Base-by-base conservation (phyloP, 1,140 invertebrate genomes). In the Phthorimaea operculella region DNA sequence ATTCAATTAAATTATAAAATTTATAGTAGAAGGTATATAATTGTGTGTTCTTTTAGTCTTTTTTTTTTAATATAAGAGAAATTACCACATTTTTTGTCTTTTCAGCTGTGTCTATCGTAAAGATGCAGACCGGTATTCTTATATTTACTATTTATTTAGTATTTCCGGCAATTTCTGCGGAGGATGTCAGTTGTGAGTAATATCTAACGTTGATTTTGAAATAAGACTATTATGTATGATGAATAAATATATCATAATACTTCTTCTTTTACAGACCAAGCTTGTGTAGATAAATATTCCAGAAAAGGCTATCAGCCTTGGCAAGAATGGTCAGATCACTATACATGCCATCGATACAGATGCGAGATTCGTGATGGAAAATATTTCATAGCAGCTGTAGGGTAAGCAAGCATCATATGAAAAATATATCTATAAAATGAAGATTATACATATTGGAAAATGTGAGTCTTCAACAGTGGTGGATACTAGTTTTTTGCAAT, bases 261-360 rank as follows among this genome's bases (percentile, higher is more conserved):
- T 9, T 4, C 10, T 39, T 39, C 8, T 6, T 39, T 49, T n/a
- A 17, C 57, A 85, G 82, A 83, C 70, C 82, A 85, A 72, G 81
- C 81, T 1, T 85, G 82, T 51, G 79, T 85, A 0, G 82, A 85
- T 48, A 85, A 85, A 70, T 85, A 85, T 53, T 83, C 82, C 28
- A 77, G 79, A 62, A 85, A 85, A 63, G 82, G 82, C 11, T 85
- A 85, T 54, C 82, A 85, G 45, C 82, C 82, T 6, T 85, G 82
- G 82, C 82, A 85, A 39, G 79, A 85, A 47, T 85, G 82, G 82
- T 85, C 82, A 6, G 82, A 85, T 49, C 82, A 85, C 42, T 85
- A 85, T 53, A 84, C 81, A 8, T 84, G 81, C 47, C 81, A 84
- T 42, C 52, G 81, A 16, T 84, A 84, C 17, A 57, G 81, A 60